Percentiles rank a stretch among this genome's conserved stretches.
Evolutionary conservation across 2,113 vertebrate genomes (phyloP).

Genomic region (Oryzias melastigma): DNA sequence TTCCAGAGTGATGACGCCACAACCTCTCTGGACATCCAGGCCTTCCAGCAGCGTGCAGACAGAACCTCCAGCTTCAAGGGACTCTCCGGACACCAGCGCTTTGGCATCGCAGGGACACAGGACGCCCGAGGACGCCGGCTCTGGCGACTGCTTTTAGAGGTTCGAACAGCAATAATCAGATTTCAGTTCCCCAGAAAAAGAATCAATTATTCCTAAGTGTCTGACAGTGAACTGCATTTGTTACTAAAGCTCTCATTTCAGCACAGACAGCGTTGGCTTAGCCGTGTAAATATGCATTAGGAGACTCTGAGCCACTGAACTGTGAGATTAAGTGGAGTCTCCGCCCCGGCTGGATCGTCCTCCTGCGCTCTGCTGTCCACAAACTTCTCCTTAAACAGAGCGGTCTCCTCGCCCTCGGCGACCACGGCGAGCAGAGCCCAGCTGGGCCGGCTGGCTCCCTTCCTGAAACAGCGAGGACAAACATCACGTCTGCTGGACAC

Average conservation of each 20-base stretch:
- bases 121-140: slow-evolving; percentile 24
- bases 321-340: slow-evolving; percentile 51
- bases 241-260: neutral
- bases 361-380: slow-evolving; percentile 49
- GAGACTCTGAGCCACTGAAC: neutral
- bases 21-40: slow-evolving; percentile 67
- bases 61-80: neutral
- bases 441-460: slow-evolving; percentile 74
- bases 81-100: slow-evolving; percentile 40
- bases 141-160: neutral
- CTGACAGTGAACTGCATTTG: neutral
- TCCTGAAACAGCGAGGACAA: slow-evolving; percentile 45
- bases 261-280: neutral
- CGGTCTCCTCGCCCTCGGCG: slow-evolving; percentile 70
- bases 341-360: slow-evolving; percentile 2
- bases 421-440: slow-evolving; percentile 79
- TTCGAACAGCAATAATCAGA: no score
- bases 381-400: slow-evolving; percentile 80
- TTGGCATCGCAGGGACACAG: slow-evolving; percentile 71
- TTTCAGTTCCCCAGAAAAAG: no score
- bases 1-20: slow-evolving; percentile 54
- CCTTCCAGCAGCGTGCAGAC: slow-evolving; percentile 54
- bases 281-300: neutral
- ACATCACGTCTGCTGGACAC: no score
- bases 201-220: neutral